Evolutionary conservation across 2,113 vertebrate species (phyloP), one percentile per base, ranked within the genome.

Genomic region (Regulus satrapa): DNA sequence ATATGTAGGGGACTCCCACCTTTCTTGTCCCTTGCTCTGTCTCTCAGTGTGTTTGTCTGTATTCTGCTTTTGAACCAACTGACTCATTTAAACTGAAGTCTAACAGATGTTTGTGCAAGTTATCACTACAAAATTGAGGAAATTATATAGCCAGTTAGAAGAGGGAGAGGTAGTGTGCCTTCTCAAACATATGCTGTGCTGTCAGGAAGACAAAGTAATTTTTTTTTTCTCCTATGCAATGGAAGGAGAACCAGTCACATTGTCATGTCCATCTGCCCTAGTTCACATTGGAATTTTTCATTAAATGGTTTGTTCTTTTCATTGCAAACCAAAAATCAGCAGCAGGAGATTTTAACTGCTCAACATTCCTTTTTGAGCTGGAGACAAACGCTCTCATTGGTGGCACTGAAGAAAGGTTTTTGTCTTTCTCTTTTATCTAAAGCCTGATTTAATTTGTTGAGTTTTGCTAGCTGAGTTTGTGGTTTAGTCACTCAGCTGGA

Each of bases 281-380:
- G 29, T 62, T 83, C 77, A 71, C 32, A 63, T 7, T 63, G 18
- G 23, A 23, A 69, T 77, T 95, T 91, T 94, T 82, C 89, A 91
- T 95, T 51, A 61, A 85, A 51, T 59, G 8, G 4, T 43, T 91
- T 68, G 48, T 73, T 45, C 28, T 87, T 82, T 88, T 81, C 21
- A 59, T 45, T 88, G 12, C 28, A 79, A 93, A 64, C 31, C 45
- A 55, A 93, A 85, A 90, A 41, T 79, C 38, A 82, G 0, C 54
- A 68, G 68, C 32, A 76, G 46, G 76, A 84, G 17, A 45, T 62
- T 90, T 88, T 72, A 82, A 76, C 40, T 61, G 16, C 14, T 14
- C 9, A 55, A 29, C 3, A 17, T 64, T 38, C 14, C 14, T 58
- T 80, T 80, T 63, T 36, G 32, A 62, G 16, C 16, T 48, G 20